A percentile compares a stretch with the other conserved stretches of the same genome.
These are phyloP conservation scores for Ophiothrix spiculata DNA, from an alignment of 35 echinoderm and acorn worm genomes.

Conservation along the genomic window DNA sequence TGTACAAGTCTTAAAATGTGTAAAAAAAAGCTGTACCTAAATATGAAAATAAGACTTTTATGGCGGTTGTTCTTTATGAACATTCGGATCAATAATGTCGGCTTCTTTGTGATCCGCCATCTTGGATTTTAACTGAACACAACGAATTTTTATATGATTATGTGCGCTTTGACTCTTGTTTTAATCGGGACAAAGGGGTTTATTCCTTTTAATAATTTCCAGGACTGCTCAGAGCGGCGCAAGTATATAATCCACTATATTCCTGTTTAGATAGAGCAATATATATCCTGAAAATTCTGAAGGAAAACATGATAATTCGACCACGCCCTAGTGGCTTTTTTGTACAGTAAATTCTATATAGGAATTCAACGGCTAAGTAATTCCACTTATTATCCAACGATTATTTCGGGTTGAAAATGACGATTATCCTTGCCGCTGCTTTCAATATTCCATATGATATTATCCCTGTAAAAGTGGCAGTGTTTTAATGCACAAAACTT, in stretches of 20 bases:
- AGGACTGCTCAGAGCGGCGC: constrained; percentile 8
- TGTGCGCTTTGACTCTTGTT: background rate
- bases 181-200: background rate
- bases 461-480: background rate
- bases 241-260: constrained; percentile 10
- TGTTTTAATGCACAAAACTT: background rate
- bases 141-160: background rate
- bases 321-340: background rate
- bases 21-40: no score
- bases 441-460: background rate
- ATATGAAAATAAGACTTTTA: no score
- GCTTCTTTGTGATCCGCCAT: background rate
- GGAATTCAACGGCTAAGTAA: background rate
- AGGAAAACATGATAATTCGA: background rate
- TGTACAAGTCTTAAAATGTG: no score
- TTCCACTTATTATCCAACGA: constrained; percentile 7
- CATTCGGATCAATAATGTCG: background rate
- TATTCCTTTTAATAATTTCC: constrained; percentile 8
- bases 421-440: background rate
- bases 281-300: background rate
- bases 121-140: background rate
- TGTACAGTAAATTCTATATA: background rate
- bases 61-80: background rate
- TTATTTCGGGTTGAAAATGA: background rate
- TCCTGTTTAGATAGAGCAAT: background rate